Base-by-base conservation (phyloP, 2,113 vertebrate species). In the Apteryx owenii region DNA sequence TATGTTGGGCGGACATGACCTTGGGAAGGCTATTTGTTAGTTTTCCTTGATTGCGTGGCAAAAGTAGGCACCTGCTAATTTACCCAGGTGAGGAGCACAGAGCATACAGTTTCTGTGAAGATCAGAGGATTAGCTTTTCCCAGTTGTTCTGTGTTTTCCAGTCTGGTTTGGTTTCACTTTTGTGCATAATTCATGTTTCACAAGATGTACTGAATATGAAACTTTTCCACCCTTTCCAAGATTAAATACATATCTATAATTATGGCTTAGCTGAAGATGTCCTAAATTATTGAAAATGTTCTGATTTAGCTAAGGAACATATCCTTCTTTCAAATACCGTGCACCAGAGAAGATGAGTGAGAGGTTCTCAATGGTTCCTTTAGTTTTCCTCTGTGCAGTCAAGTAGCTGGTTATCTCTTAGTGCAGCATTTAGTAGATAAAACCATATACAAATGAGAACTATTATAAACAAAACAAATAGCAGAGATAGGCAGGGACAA, bases 401-500 rank as follows among this genome's bases (percentile, higher is more conserved):
- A 90, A 86, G 18, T 56, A 65, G 26, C 48, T 73, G 92, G 5
- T 51, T 81, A 53, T 70, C 53, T 87, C 46, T 42, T 48, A 58
- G 44, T 2, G 1, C 21, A 62, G 53, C 21, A 38, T 40, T 42
- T 62, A 69, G 36, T 66, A 91, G 69, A 69, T 58, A 69, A 90
- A 92, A 81, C 4, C 60, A 60, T 83, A 91, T 81, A 64, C 40
- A 92, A 84, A 71, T 73, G 31, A 90, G 51, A 90, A 33, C 48
- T 89, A 78, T 38, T 87, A 36, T 82, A 50, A 89, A 88, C 14
- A 58, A 85, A 85, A 69, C 26, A 92, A 44, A 23, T 79, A 66
- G 62, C 31, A 68, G 58, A 76, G 58, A 36, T 66, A 23, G 66
- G 29, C 69, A 75, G 38, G 23, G 72, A 33, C 29, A 81, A 76